Evolutionary conservation across 2,797 vertebrate genomes (phyloP), one percentile per base, ranked within the genome.

Genomic region (Sciaenops ocellatus): DNA sequence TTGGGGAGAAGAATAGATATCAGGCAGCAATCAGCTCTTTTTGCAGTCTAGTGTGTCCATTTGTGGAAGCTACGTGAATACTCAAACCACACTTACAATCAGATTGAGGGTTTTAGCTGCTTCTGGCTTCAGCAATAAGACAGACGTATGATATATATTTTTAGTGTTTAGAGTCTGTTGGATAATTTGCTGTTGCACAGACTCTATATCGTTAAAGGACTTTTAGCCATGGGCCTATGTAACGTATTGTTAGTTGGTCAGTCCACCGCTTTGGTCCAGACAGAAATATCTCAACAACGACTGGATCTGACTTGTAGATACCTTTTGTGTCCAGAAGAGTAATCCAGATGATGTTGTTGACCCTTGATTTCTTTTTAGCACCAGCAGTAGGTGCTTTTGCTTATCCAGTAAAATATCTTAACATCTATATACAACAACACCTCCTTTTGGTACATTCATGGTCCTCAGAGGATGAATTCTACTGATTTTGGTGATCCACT

Each of bases 1-100:
- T 61, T 22, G 52, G 65, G 67, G 34, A 54, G 24, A 20, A 56
- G n/a, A 87, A 70, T 41, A 78, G 42, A 76, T 59, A 26, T 51
- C 18, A 24, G 62, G 28, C 66, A 52, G 71, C 5, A 30, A 63
- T 46, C 10, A 2, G 26, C 34, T 38, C 8, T 17, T 64, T 54
- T 64, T 20, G 55, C 20, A 26, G 56, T 50, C 44, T 1, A 73
- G 38, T 68, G 41, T n/a, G 57, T 65, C 1, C 11, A 24, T 69
- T 75, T 11, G 26, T 26, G 12, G 42, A 46, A 38, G 15, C 11
- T n/a, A 13, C 26, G 41, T 55, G 63, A 59, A 48, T 26, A 20
- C 30, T 30, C 10, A 28, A 15, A 47, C 57, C n/a, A 15, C 38
- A 34, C 12, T 44, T 13, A 15, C 13, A 56, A 9, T 30, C 51